Evolutionary conservation across 2,888 invertebrate genomes (phyloP).

Genomic region (Cryptosula pallasiana): DNA sequence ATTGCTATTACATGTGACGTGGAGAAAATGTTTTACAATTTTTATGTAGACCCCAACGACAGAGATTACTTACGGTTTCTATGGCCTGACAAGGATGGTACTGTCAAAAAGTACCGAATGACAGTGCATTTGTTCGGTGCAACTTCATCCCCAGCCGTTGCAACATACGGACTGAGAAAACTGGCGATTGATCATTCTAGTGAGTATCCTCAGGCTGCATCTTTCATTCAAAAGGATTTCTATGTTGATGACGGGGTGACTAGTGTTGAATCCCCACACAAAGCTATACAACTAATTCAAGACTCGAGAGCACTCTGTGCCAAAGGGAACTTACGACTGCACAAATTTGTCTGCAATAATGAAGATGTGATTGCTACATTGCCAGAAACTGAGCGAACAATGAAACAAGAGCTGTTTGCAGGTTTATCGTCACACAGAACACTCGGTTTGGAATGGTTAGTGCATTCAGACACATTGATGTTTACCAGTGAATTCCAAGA

Average conservation of each 20-base stretch:
- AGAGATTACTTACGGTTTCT: slow-evolving; percentile 29
- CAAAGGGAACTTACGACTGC: slow-evolving; percentile 30
- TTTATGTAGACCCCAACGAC: slow-evolving; percentile 25
- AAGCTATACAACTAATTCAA: slow-evolving; percentile 29
- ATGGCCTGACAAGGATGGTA: slow-evolving; percentile 27
- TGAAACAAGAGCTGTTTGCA: neutral
- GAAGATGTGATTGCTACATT: slow-evolving; percentile 29
- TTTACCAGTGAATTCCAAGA: neutral
- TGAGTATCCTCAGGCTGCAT: neutral
- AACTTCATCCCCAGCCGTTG: slow-evolving; percentile 30
- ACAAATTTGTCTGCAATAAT: slow-evolving; percentile 32
- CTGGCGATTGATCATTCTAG: neutral
- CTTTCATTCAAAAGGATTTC: slow-evolving; percentile 30
- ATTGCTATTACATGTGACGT: slow-evolving; percentile 30
- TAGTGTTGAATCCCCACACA: slow-evolving; percentile 27
- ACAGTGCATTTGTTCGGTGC: slow-evolving; percentile 30
- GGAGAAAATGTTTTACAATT: slow-evolving; percentile 29
- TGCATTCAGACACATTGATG: neutral
- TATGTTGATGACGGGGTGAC: slow-evolving; percentile 33
- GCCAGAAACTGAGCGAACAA: slow-evolving; percentile 29
- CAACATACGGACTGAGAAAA: slow-evolving; percentile 29
- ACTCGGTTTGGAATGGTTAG: neutral
- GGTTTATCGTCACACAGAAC: neutral
- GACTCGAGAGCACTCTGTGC: slow-evolving; percentile 28
- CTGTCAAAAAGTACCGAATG: slow-evolving; percentile 29